These are phyloP conservation scores for Lysiphlebus fabarum DNA, from an alignment of 1,140 invertebrate species.

Conservation along the genomic window DNA sequence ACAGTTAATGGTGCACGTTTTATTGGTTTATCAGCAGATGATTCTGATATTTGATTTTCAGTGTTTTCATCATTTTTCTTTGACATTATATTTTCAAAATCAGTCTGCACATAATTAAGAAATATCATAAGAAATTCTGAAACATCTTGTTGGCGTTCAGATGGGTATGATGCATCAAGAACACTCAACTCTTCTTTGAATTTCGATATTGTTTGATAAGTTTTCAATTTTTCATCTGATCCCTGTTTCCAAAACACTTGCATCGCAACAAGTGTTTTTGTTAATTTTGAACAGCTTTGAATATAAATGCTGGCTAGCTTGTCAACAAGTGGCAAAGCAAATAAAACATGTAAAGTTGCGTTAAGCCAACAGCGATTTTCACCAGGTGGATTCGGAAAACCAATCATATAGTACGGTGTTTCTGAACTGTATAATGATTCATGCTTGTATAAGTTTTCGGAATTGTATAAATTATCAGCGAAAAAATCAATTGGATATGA, in stretches of 20 bases:
- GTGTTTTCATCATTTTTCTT: constrained; percentile 25
- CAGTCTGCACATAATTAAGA: constrained; percentile 41
- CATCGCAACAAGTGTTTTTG: constrained; percentile 32
- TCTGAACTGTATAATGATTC: neutral
- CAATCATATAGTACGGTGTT: constrained; percentile 34
- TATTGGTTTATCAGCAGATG: constrained; percentile 23
- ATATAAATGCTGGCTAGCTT: constrained; percentile 30
- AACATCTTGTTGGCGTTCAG: constrained; percentile 44
- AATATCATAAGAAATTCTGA: constrained; percentile 48
- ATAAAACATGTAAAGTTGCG: constrained; percentile 41
- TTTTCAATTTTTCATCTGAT: constrained; percentile 27
- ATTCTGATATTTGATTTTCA: constrained; percentile 33
- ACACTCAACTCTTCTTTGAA: constrained; percentile 41
- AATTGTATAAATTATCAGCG: no score
- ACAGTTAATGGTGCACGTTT: constrained; percentile 33
- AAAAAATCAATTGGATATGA: no score
- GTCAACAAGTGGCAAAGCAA: constrained; percentile 38
- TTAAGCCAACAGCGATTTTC: constrained; percentile 48
- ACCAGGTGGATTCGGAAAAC: constrained; percentile 45
- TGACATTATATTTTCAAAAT: constrained; percentile 32
- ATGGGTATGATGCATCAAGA: constrained; percentile 40
- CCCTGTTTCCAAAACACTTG: constrained; percentile 38
- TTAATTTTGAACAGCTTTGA: constrained; percentile 33
- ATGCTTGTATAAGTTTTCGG: no score
- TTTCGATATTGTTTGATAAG: constrained; percentile 35